Evolutionary conservation across 2,888 invertebrate genomes (phyloP).

Genomic region (Entomobrya multifasciata): DNA sequence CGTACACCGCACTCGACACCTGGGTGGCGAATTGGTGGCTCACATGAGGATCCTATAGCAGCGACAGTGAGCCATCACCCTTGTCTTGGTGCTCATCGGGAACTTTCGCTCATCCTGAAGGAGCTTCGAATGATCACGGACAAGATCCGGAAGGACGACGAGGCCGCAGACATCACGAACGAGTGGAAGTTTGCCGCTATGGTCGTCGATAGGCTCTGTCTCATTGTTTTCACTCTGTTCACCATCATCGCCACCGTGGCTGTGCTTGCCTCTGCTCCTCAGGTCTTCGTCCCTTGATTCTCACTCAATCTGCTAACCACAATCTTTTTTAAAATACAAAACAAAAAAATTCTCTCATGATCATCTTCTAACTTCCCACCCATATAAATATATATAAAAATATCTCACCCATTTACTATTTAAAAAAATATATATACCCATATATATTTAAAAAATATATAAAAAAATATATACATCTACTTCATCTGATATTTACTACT

Average conservation of each 20-base stretch:
- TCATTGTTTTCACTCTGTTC: slow-evolving; percentile 99
- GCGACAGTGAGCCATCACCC: slow-evolving; percentile 85
- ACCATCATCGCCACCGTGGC: slow-evolving; percentile 98
- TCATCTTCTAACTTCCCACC: slow-evolving; percentile 28
- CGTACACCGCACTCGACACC: slow-evolving; percentile 81
- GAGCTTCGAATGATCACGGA: slow-evolving; percentile 94
- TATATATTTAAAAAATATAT: slow-evolving; percentile 42
- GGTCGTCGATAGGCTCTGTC: slow-evolving; percentile 99
- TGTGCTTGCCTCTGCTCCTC: slow-evolving; percentile 97
- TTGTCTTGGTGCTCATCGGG: slow-evolving; percentile 95
- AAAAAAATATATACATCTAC: slow-evolving; percentile 27
- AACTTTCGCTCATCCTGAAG: slow-evolving; percentile 96
- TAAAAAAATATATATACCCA: slow-evolving; percentile 17
- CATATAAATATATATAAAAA: slow-evolving; percentile 20
- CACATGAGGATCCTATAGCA: slow-evolving; percentile 82
- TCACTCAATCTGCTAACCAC: slow-evolving; percentile 75
- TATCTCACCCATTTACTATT: slow-evolving; percentile 16
- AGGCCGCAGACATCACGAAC: slow-evolving; percentile 95
- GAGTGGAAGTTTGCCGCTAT: slow-evolving; percentile 99
- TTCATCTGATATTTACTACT: slow-evolving; percentile 24
- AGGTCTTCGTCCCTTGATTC: slow-evolving; percentile 81
- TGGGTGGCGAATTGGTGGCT: slow-evolving; percentile 85
- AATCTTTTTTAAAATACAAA: slow-evolving; percentile 66
- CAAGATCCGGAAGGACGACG: slow-evolving; percentile 96
- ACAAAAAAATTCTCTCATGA: slow-evolving; percentile 63